phyloP scores from a whole-genome alignment of 2,888 invertebrate species.

The Andrena marginata region DNA sequence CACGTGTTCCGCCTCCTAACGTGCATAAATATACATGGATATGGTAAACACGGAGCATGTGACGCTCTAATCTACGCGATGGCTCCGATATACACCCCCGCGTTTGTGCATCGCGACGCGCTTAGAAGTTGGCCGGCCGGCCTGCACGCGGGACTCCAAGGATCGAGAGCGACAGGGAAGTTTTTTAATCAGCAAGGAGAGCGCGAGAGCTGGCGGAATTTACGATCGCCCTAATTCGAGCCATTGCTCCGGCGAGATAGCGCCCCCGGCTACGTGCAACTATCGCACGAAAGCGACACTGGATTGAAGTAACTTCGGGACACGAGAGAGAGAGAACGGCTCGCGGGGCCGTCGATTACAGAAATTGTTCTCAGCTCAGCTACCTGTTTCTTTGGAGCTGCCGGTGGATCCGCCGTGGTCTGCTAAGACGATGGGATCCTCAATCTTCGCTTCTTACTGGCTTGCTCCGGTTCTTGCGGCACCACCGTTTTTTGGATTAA shows the following conservation, averaged over 20 bases:
- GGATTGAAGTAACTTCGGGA: conserved; percentile 33
- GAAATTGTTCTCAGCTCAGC: not conserved
- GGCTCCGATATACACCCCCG: conserved; percentile 1
- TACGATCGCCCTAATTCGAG: conserved; percentile 53
- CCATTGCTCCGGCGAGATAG: conserved; percentile 33
- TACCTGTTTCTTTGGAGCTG: not conserved
- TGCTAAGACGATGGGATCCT: conserved; percentile 30
- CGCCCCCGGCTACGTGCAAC: not conserved
- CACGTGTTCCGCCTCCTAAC: conserved; percentile 60
- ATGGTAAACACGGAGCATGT: conserved; percentile 73
- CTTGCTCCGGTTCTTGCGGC: conserved; percentile 6
- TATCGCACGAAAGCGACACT: conserved; percentile 4
- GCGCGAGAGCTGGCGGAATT: conserved; percentile 25
- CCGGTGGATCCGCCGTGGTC: conserved; percentile 24
- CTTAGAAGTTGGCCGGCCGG: conserved; percentile 19
- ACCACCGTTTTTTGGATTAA: conserved; percentile 9
- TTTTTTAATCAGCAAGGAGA: conserved; percentile 56
- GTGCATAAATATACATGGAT: conserved; percentile 74
- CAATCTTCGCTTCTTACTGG: conserved; percentile 26
- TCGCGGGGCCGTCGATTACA: conserved; percentile 41
- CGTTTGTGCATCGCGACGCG: conserved; percentile 7
- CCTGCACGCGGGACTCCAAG: not conserved
- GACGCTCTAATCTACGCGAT: conserved; percentile 63
- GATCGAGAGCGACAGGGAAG: conserved; percentile 22
- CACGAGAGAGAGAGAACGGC: not conserved